A percentile compares a stretch with the other conserved stretches of the same genome.
phyloP scores from a whole-genome alignment of 2,797 vertebrate genomes.

The Oceanodroma leucorhoa region DNA sequence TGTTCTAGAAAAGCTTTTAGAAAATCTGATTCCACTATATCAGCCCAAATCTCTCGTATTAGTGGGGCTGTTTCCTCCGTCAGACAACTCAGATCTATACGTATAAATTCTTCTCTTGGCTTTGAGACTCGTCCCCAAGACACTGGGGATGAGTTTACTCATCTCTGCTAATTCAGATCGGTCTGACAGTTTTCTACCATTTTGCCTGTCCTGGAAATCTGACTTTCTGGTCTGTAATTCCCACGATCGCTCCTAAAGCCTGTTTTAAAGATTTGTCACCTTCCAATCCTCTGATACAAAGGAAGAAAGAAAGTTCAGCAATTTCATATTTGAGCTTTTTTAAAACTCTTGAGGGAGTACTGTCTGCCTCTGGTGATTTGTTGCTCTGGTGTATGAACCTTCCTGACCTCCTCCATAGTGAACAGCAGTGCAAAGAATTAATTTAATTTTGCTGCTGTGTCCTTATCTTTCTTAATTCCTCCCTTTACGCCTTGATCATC shows the following conservation, averaged over 20 bases:
- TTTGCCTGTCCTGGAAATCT: background rate
- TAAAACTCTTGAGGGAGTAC: background rate
- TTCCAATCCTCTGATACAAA: background rate
- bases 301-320: conserved; percentile 15
- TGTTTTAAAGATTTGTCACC: background rate
- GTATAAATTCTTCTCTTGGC: background rate
- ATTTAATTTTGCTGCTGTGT: conserved; percentile 49
- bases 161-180: background rate
- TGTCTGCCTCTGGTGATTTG: conserved; percentile 1
- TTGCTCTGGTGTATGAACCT: conserved; percentile 7
- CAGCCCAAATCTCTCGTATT: conserved; percentile 35
- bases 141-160: background rate
- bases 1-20: conserved; percentile 50
- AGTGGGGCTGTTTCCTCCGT: conserved; percentile 2
- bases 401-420: conserved; percentile 1
- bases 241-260: background rate
- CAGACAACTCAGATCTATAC: background rate
- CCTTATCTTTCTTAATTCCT: conserved; percentile 62
- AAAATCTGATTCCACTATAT: conserved; percentile 34
- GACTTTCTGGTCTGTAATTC: background rate
- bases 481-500: conserved; percentile 31
- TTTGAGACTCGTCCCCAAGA: background rate
- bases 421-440: conserved; percentile 29
- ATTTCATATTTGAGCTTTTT: background rate
- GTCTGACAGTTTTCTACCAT: background rate